Evolutionary conservation across 2,888 invertebrate genomes (phyloP).

Genomic region (Drosophila koepferae): DNA sequence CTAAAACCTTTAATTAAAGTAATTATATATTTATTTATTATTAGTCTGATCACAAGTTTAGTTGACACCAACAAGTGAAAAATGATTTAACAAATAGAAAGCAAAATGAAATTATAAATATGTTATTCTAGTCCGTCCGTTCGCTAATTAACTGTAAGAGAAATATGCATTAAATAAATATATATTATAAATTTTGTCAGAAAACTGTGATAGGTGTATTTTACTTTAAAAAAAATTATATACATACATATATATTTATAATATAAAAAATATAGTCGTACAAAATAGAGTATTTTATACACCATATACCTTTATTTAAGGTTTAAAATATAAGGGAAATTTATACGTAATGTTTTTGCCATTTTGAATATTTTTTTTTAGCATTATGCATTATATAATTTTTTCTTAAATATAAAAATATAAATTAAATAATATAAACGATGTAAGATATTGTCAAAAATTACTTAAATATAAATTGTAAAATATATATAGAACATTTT

Average conservation of each 20-base stretch:
- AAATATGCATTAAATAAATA: not conserved
- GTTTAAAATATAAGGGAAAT: too few species aligned
- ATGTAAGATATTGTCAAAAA: too few species aligned
- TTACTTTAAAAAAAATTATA: too few species aligned
- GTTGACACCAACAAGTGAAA: not conserved
- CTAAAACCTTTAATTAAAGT: not conserved
- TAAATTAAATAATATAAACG: too few species aligned
- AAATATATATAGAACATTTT: too few species aligned
- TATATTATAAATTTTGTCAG: not conserved
- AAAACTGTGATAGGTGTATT: not conserved
- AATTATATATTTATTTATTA: not conserved
- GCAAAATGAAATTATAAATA: not conserved
- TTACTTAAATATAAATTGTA: too few species aligned
- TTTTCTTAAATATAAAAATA: too few species aligned
- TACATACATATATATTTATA: not conserved
- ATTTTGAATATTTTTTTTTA: too few species aligned
- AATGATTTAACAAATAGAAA: conserved; percentile 3
- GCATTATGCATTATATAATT: too few species aligned
- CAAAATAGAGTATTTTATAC: too few species aligned
- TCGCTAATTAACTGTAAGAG: not conserved
- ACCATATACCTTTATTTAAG: too few species aligned
- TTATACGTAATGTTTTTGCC: too few species aligned
- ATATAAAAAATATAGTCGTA: not conserved
- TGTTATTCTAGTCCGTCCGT: not conserved
- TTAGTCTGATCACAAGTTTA: conserved; percentile 1